Conservation (phyloP, 1,140 invertebrate genomes). For the Rhyacophila brunnea region DNA sequence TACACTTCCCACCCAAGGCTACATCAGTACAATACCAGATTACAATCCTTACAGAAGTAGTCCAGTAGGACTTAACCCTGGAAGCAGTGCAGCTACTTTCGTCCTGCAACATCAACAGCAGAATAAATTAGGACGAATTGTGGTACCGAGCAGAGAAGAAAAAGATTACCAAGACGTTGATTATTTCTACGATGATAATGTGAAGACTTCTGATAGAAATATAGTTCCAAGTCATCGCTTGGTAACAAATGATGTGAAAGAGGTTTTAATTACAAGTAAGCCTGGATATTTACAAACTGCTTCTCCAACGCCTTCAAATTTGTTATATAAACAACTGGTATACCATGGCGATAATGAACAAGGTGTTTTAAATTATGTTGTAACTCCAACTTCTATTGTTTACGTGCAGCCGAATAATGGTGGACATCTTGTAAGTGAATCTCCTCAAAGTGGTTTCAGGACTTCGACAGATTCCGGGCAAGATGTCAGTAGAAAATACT, state of each 20-base stretch:
- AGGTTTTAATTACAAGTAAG: constrained; percentile 32
- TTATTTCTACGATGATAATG: constrained; percentile 17
- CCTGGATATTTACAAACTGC: constrained; percentile 18
- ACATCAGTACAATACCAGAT: background rate
- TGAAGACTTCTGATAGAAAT: too few relatives aligned
- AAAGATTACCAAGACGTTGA: constrained; percentile 25
- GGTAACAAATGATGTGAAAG: constrained; percentile 22
- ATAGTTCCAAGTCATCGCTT: background rate
- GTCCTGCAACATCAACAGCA: background rate
- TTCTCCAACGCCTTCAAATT: constrained; percentile 12
- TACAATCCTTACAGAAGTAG: background rate
- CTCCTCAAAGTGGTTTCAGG: background rate
- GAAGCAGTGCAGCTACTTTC: background rate
- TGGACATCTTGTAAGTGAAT: background rate
- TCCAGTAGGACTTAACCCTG: background rate
- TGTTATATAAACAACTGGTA: constrained; percentile 13
- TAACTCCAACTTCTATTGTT: constrained; percentile 13
- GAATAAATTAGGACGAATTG: constrained; percentile 28
- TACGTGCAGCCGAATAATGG: constrained; percentile 8
- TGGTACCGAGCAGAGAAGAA: constrained; percentile 30
- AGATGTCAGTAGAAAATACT: constrained; percentile 16
- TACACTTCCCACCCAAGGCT: too few relatives aligned
- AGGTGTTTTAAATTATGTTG: background rate
- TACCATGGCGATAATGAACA: constrained; percentile 6
- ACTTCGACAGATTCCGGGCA: constrained; percentile 4